phyloP scores from a whole-genome alignment of 2,113 vertebrate species.

The Pampusana beccarii region DNA sequence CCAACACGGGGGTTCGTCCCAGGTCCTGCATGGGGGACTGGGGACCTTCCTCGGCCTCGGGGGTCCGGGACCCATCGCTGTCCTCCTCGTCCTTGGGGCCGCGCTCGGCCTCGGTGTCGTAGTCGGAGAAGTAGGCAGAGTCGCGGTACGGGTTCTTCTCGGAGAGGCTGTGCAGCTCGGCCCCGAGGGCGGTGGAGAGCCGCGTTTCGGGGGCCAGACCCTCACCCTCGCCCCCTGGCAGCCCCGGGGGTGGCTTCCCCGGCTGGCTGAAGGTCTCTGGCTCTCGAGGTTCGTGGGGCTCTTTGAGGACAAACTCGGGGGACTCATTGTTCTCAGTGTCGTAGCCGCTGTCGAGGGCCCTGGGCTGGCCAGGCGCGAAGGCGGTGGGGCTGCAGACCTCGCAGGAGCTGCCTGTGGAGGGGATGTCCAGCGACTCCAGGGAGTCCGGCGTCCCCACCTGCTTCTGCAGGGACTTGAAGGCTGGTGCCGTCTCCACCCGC shows the following conservation, averaged over 20 bases:
- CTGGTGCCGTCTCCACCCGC: conserved; percentile 59
- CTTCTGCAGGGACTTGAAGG: conserved; percentile 84
- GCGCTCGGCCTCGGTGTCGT: conserved; percentile 83
- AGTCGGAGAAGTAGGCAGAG: conserved; percentile 96
- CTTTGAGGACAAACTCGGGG: conserved; percentile 91
- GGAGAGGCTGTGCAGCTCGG: conserved; percentile 72
- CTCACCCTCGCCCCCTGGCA: conserved; percentile 63
- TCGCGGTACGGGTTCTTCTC: conserved; percentile 90
- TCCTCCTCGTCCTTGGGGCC: conserved; percentile 74
- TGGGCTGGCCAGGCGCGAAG: conserved; percentile 80
- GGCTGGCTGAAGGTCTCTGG: conserved; percentile 59
- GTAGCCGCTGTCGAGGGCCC: conserved; percentile 92
- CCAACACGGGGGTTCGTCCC: accelerated
- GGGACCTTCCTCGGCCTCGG: neutral
- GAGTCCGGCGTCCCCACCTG: conserved; percentile 87
- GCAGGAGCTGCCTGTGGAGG: conserved; percentile 78
- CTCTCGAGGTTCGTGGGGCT: conserved; percentile 82
- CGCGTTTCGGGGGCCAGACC: conserved; percentile 43
- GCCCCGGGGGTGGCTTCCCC: conserved; percentile 37
- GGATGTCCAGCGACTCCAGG: conserved; percentile 87
- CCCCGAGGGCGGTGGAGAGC: conserved; percentile 42
- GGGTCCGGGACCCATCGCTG: conserved; percentile 44
- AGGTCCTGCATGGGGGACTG: neutral
- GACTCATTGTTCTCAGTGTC: conserved; percentile 97
- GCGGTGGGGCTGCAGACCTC: conserved; percentile 82